Base-by-base conservation (phyloP, 2,888 invertebrate species). In the Pyrrhia umbra region DNA sequence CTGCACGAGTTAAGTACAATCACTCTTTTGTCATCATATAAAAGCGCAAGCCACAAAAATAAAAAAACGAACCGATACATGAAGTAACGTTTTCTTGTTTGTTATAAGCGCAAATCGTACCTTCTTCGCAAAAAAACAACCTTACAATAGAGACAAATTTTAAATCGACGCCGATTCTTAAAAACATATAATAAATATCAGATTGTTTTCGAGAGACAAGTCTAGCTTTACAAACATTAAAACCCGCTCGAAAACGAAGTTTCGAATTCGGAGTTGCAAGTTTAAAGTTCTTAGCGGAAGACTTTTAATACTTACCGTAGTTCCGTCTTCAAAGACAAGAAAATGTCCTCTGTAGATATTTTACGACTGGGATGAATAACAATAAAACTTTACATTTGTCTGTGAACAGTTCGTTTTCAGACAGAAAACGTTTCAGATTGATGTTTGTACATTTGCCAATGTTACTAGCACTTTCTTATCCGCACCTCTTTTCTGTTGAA, bases 301-400 rank as follows among this genome's bases (percentile, higher is more conserved):
- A 83, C 76, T 81, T 79, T 80, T 80, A 80, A 77, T 77, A 77
- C 73, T 73, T 75, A 55, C 52, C 52, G 52, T 63, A 77, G 66
- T 79, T 76, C 52, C 37, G 56, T 67, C 50, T 64, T 55, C 57
- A 61, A 73, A 70, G 63, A 68, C 65, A 64, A 60, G 68, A 63
- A 67, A 64, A 56, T 61, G 58, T 58, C 60, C 27, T 52, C 45
- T 50, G 49, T 56, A 68, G 63, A 77, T 78, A 75, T 66, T 75
- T 77, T 69, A 72, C 50, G 61, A 64, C 45, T 21, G 2, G n/a
- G 45, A 69, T 62, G 49, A 65, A 52, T 70, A 62, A 67, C 57
- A 60, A 67, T 68, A 64, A 63, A 75, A 75, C 23, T 72, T 59
- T 72, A 45, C 43, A 65, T 69, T 69, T 64, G 45, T 65, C 46